These are phyloP conservation scores for Cirrhinus molitorella DNA, from an alignment of 2,797 vertebrate genomes.

Conservation along the genomic window DNA sequence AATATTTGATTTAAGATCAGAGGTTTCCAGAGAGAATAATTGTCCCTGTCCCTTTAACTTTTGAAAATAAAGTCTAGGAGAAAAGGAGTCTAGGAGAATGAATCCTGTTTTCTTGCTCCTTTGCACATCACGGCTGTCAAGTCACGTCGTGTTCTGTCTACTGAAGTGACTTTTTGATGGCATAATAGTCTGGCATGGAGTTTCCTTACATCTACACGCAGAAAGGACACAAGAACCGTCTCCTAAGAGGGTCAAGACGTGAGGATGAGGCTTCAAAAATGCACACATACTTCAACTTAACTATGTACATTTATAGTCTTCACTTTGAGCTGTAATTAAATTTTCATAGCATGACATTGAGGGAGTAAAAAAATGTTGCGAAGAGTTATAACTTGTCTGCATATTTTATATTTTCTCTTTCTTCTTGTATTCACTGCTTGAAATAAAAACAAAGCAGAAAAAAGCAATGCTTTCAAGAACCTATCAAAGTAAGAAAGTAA, in stretches of 20 bases:
- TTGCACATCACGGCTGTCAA: constrained; percentile 3
- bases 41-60: neutral
- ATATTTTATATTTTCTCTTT: neutral
- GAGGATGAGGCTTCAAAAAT: neutral
- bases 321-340: neutral
- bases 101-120: constrained; percentile 12
- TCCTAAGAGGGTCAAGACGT: constrained; percentile 12
- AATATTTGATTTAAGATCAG: neutral
- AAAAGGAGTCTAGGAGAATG: neutral
- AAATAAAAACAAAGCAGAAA: neutral
- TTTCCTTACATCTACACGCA: neutral
- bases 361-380: constrained; percentile 10
- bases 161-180: constrained; percentile 43
- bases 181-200: constrained; percentile 48
- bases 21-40: neutral
- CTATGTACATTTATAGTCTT: neutral
- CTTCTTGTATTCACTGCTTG: neutral
- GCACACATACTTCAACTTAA: neutral
- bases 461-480: neutral
- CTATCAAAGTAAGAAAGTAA: constrained; percentile 13
- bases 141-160: neutral
- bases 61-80: constrained; percentile 8
- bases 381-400: neutral
- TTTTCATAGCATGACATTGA: constrained; percentile 9
- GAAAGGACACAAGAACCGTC: constrained; percentile 7